Base-by-base conservation (phyloP, 2,888 invertebrate species). In the Rhingia rostrata region DNA sequence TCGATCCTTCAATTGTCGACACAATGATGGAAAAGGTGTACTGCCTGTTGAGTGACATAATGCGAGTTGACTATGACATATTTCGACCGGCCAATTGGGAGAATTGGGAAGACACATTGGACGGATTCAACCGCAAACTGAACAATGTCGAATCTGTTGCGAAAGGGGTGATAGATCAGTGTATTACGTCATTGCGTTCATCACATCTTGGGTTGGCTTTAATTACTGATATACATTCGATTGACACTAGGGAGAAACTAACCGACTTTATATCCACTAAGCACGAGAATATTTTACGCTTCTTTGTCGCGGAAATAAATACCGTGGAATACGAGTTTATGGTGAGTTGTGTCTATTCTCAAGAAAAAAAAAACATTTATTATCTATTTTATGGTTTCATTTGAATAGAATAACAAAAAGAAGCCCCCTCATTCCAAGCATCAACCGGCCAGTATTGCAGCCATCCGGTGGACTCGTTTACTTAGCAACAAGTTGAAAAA, bases 1-100 rank as follows among this genome's bases (percentile, higher is more conserved):
- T 95, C 82, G 97, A 98, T 89, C 97, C 97, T 0, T 95, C 96
- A 7, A 95, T 96, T 88, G 96, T 98, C 58, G 97, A 98, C 88
- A 95, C 95, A 84, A 95, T 98, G 4, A 93, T 97, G 91, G 95
- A 96, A 86, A 94, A 96, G 78, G 96, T 98, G 0, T 95, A 95
- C 87, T 94, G 94, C 66, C 92, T 98, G 32, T 94, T 97, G 0
- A 93, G 93, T 60, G 96, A 96, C 1, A 94, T 97, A 32, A 93
- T 95, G 43, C 94, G 94, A 86, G 94, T 97, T 0, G 96, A 96
- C 89, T 98, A 97, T 90, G 96, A 98, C 89, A 94, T 97, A 9
- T 98, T 96, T 89, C 93, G 94, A 37, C 94, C 94, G 67, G 94
- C 95, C 79, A 95, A 96, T 87, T 95, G 95, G 88, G 95, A 96